Percentiles rank a stretch among this genome's conserved stretches.
Evolutionary conservation across 1,140 invertebrate species (phyloP).

Genomic region (Drosophila repletoides): DNA sequence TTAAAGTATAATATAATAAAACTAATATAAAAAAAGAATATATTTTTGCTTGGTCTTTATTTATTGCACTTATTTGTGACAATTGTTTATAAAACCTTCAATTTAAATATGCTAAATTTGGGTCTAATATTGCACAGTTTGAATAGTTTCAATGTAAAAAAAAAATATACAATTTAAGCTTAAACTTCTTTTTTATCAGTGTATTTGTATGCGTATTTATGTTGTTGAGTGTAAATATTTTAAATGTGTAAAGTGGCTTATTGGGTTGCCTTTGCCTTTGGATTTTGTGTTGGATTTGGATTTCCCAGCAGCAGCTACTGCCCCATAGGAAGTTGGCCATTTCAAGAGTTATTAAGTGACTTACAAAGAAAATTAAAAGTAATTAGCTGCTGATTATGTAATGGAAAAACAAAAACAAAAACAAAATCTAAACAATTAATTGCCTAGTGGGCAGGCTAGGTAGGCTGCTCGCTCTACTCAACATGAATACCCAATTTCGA

Average conservation of each 20-base stretch:
- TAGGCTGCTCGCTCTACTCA: neutral
- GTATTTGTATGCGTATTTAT: conserved; percentile 2
- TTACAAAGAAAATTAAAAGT: conserved; percentile 69
- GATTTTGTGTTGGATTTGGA: conserved; percentile 46
- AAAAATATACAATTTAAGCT: too few species aligned
- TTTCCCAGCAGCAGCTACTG: conserved; percentile 9
- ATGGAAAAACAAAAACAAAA: conserved; percentile 29
- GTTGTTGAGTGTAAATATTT: neutral
- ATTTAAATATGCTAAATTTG: too few species aligned
- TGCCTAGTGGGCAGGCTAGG: conserved; percentile 4
- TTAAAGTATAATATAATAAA: too few species aligned
- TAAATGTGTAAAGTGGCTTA: conserved; percentile 50
- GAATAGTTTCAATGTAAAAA: too few species aligned
- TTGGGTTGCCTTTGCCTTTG: conserved; percentile 33
- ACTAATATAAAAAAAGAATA: too few species aligned
- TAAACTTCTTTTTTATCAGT: neutral
- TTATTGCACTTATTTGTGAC: too few species aligned
- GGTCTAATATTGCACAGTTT: too few species aligned
- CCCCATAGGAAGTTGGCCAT: conserved; percentile 52
- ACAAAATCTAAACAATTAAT: conserved; percentile 39
- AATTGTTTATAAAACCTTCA: too few species aligned
- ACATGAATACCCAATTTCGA: conserved; percentile 34
- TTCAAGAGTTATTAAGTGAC: conserved; percentile 45
- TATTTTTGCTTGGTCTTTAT: too few species aligned
- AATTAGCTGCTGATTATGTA: conserved; percentile 62